Conservation (phyloP, 2,113 vertebrate genomes). For the Eublepharis macularius region DNA sequence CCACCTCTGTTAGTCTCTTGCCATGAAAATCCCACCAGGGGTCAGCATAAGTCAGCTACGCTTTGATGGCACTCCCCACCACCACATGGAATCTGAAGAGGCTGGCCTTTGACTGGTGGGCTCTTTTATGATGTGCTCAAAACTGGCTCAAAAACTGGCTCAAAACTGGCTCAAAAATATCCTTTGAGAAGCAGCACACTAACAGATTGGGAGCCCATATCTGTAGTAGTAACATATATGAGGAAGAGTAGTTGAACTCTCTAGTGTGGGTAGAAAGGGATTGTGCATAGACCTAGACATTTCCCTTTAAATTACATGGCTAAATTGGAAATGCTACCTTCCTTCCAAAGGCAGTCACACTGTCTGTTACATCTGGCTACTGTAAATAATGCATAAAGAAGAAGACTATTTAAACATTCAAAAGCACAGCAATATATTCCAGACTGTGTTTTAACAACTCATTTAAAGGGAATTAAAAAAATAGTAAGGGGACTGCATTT, state of each 20-base stretch:
- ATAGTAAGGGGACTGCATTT: conserved; percentile 24
- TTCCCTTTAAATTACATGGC: conserved; percentile 70
- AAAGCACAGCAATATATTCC: conserved; percentile 43
- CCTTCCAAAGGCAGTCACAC: conserved; percentile 60
- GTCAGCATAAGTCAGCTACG: too few species aligned
- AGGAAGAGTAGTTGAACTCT: background rate
- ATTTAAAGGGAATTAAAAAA: conserved; percentile 34
- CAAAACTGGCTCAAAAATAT: background rate
- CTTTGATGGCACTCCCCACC: too few species aligned
- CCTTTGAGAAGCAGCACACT: background rate
- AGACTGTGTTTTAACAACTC: conserved; percentile 31
- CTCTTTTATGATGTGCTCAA: background rate
- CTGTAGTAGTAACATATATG: background rate
- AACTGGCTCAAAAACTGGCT: background rate
- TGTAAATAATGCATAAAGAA: conserved; percentile 68
- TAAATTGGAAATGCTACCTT: conserved; percentile 57
- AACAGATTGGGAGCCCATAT: background rate
- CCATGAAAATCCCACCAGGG: too few species aligned
- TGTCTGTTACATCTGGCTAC: conserved; percentile 65
- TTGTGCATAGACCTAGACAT: conserved; percentile 63
- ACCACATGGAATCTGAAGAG: too few species aligned
- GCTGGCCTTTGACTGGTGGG: too few species aligned
- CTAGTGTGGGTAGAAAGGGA: conserved; percentile 42
- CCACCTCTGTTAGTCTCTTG: too few species aligned
- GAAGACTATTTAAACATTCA: conserved; percentile 46